A percentile compares a stretch with the other conserved stretches of the same genome.
phyloP scores from a whole-genome alignment of 2,797 vertebrate species.

The Pyrrhura leucotis region DNA sequence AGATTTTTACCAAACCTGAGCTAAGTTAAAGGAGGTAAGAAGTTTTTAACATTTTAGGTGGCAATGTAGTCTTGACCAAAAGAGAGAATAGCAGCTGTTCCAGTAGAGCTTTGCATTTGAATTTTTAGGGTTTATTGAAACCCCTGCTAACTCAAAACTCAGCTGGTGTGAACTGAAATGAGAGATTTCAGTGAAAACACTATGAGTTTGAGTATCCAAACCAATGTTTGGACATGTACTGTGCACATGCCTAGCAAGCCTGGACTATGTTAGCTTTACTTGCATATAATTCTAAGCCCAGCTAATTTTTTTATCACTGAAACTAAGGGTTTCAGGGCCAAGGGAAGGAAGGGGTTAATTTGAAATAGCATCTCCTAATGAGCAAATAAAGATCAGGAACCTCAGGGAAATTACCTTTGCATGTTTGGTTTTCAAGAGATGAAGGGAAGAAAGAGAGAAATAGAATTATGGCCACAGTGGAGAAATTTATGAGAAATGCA shows the following conservation, averaged over 20 bases:
- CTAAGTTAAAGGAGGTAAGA: not conserved
- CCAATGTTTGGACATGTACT: not conserved
- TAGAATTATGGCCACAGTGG: not conserved
- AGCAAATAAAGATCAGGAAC: not conserved
- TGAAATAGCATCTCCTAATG: not conserved
- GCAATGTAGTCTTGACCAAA: not conserved
- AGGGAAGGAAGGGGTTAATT: not conserved
- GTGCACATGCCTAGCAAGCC: not conserved
- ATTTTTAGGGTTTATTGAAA: not conserved
- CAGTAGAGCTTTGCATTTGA: not conserved
- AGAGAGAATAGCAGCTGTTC: not conserved
- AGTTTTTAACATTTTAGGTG: not conserved
- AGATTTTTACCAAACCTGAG: not conserved
- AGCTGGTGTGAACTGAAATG: not conserved
- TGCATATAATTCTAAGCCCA: not conserved
- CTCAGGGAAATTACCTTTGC: not conserved
- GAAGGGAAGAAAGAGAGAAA: not conserved
- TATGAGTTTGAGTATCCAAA: not conserved
- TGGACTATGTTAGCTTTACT: not conserved
- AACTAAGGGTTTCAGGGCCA: not conserved
- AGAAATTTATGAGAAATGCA: not conserved
- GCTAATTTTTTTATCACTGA: not conserved
- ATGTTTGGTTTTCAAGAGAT: not conserved
- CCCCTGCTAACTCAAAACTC: slow-evolving; percentile 15
- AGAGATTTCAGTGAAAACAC: not conserved